Conservation (phyloP, 2,113 vertebrate species). For the Mobula birostris region DNA sequence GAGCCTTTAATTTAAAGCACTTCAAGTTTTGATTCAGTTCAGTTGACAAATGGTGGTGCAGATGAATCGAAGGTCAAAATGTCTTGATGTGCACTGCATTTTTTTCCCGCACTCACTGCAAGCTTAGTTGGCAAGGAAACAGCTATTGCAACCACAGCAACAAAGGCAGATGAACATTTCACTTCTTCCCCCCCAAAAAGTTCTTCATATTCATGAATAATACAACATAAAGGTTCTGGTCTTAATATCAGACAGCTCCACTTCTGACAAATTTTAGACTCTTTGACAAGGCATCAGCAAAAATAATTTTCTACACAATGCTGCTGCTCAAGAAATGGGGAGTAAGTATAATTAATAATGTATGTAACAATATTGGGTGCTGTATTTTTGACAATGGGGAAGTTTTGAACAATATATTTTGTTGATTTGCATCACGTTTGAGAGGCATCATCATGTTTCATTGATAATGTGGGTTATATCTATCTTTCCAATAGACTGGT, state of each 20-base stretch:
- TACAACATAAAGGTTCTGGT: not conserved
- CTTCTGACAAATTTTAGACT: not conserved
- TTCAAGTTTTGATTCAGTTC: not conserved
- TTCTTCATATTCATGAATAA: not conserved
- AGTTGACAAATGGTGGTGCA: not conserved
- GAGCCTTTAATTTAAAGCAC: not conserved
- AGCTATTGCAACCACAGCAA: not conserved
- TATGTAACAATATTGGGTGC: not conserved
- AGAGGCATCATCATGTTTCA: not conserved
- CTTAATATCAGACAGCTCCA: not conserved
- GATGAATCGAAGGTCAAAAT: not conserved
- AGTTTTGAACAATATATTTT: not conserved
- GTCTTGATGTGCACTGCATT: not conserved
- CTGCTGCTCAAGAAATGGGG: not conserved
- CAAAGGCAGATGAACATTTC: not conserved
- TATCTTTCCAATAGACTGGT: not conserved
- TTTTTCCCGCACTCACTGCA: not conserved
- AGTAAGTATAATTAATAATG: not conserved
- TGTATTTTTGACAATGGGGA: not conserved
- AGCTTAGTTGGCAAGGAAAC: constrained; percentile 14
- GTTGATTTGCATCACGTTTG: not conserved
- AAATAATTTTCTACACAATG: not conserved
- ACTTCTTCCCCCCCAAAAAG: not conserved
- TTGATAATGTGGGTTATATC: not conserved
- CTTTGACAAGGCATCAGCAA: not conserved